A percentile compares a stretch with the other conserved stretches of the same genome.
Evolutionary conservation across 1,140 invertebrate species (phyloP).

Genomic region (Polypedilum vanderplanki): DNA sequence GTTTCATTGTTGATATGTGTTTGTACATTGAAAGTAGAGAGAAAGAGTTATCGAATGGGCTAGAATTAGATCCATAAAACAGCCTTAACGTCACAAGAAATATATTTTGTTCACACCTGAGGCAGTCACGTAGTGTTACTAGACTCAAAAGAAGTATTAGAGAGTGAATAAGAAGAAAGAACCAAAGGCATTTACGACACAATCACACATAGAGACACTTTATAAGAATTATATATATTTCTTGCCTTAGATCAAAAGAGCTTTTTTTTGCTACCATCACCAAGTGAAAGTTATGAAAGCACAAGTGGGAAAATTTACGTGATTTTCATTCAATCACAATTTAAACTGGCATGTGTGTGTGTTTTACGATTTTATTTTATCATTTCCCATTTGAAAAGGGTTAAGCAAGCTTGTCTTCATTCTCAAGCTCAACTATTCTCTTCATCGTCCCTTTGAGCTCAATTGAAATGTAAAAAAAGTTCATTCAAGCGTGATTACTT

Average conservation of each 20-base stretch:
- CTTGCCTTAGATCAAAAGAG: neutral
- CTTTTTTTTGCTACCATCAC: neutral
- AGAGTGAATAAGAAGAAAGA: neutral
- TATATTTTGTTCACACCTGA: conserved; percentile 12
- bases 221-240: neutral
- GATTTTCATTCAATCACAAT: conserved; percentile 13
- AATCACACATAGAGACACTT: neutral
- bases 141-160: neutral
- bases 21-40: neutral
- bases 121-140: neutral
- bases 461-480: neutral
- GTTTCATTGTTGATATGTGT: neutral
- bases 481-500: no score
- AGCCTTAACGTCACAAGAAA: neutral
- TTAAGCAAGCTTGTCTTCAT: neutral
- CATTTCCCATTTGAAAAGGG: neutral
- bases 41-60: neutral
- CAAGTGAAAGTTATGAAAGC: neutral
- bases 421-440: neutral
- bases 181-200: neutral
- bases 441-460: neutral
- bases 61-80: neutral
- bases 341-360: conserved; percentile 2
- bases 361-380: neutral
- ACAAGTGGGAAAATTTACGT: neutral